Evolutionary conservation across 2,797 vertebrate species (phyloP).

Genomic region (Lithobates pipiens): DNA sequence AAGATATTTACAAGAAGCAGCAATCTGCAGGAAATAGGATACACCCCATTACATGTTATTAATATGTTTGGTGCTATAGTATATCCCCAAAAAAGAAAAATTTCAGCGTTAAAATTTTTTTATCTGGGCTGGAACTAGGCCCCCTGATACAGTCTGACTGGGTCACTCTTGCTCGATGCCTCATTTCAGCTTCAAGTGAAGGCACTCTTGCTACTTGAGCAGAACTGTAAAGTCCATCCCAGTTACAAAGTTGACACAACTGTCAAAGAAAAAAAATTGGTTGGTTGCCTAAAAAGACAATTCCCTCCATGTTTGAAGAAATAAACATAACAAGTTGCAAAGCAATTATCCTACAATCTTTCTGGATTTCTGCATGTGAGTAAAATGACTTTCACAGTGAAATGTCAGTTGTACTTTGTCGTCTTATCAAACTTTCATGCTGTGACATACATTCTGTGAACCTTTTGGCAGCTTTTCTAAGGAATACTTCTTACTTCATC

Average conservation of each 20-base stretch:
- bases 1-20: no score
- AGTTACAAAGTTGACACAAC: slow-evolving; percentile 34
- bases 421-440: slow-evolving; percentile 19
- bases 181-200: neutral
- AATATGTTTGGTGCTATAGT: no score
- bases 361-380: neutral
- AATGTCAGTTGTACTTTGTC: slow-evolving; percentile 26
- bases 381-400: slow-evolving; percentile 9
- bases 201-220: neutral
- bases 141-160: no score
- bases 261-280: slow-evolving; percentile 23
- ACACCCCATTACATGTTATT: no score
- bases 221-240: slow-evolving; percentile 24
- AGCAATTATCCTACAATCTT: slow-evolving; percentile 20
- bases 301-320: neutral
- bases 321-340: slow-evolving; percentile 22
- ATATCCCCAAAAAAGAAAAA: no score
- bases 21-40: no score
- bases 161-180: no score
- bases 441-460: slow-evolving; percentile 29
- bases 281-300: slow-evolving; percentile 7
- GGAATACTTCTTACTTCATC: neutral
- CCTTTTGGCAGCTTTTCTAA: slow-evolving; percentile 9
- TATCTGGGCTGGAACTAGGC: no score
- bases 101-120: no score